Base-by-base conservation (phyloP, 37 sponge, comb jelly and placozoan genomes). In the Mnemiopsis leidyi region DNA sequence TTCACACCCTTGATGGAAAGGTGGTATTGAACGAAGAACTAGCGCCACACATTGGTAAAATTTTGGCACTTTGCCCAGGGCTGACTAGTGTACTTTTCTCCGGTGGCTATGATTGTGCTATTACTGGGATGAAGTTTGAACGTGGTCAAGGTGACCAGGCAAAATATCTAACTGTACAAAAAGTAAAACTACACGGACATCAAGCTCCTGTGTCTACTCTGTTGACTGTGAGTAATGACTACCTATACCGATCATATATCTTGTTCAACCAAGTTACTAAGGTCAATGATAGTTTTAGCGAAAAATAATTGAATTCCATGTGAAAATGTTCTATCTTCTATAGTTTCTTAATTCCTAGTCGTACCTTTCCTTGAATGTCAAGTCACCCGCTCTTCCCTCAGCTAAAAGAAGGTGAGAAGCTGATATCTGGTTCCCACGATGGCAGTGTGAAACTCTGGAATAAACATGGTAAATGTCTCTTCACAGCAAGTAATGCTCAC, bases 361-460 rank as follows among this genome's bases (percentile, higher is more conserved):
- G 68, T 67, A 67, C 68, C 13, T 67, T 21, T 67, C 13, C 20
- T 67, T 67, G 18, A 13, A 67, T 67, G 18, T 20, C 20, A 67
- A 67, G 18, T 67, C n/a, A n/a, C n/a, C n/a, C n/a, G n/a, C n/a
- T n/a, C n/a, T n/a, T 24, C 75, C 75, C 75, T 71, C 48, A 85
- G 90, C 39, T 85, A 61, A 40, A 40, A 13, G 90, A 40, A 3
- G 61, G 40, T n/a, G 61, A 85, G 1, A 36, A 61, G 1, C 90
- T 85, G 48, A 40, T 85, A 1, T 85, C 90, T n/a, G 90, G 90
- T n/a, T 85, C 90, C 3, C 90, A 85, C 24, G 90, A 85, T 40
- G 90, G 90, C 61, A 40, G 61, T 40, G 90, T 85, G 24, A 85
- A 85, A 61, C 48, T 85, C 29, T 85, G 90, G 90, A 85, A 85